Evolutionary conservation across 2,888 invertebrate genomes (phyloP).

Genomic region (Rosalia funebris): DNA sequence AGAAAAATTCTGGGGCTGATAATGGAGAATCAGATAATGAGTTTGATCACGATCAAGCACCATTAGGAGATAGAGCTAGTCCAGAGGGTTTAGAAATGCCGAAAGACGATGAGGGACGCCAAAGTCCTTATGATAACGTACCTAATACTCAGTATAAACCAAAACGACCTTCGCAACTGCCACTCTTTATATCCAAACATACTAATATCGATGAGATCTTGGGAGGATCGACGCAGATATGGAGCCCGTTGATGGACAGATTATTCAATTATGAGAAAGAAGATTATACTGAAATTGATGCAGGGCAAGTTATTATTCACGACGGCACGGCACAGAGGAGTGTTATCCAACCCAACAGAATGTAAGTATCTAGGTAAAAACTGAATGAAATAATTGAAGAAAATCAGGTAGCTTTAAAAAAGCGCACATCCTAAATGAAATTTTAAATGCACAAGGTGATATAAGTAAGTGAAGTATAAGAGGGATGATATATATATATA

Average conservation of each 20-base stretch:
- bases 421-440: too few species aligned
- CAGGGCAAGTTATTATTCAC: slow-evolving; percentile 76
- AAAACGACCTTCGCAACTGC: slow-evolving; percentile 61
- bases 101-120: slow-evolving; percentile 62
- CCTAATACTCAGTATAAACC: slow-evolving; percentile 52
- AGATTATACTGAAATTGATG: slow-evolving; percentile 78
- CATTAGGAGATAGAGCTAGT: slow-evolving; percentile 81
- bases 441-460: too few species aligned
- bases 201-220: slow-evolving; percentile 91
- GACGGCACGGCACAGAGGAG: slow-evolving; percentile 79
- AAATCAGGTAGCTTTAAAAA: too few species aligned
- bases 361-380: slow-evolving; percentile 60
- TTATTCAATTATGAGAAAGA: slow-evolving; percentile 62
- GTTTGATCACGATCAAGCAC: slow-evolving; percentile 55
- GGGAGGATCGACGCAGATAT: slow-evolving; percentile 70
- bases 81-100: slow-evolving; percentile 78
- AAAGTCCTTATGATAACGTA: slow-evolving; percentile 80
- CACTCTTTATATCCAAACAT: slow-evolving; percentile 83
- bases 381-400: too few species aligned
- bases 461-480: too few species aligned
- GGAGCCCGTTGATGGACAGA: slow-evolving; percentile 74
- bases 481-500: too few species aligned
- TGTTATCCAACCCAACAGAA: slow-evolving; percentile 67
- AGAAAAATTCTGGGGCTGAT: slow-evolving; percentile 69
- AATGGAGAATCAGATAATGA: slow-evolving; percentile 65